Conservation (phyloP, 2,888 invertebrate genomes). For the Pterobdella sp. region DNA sequence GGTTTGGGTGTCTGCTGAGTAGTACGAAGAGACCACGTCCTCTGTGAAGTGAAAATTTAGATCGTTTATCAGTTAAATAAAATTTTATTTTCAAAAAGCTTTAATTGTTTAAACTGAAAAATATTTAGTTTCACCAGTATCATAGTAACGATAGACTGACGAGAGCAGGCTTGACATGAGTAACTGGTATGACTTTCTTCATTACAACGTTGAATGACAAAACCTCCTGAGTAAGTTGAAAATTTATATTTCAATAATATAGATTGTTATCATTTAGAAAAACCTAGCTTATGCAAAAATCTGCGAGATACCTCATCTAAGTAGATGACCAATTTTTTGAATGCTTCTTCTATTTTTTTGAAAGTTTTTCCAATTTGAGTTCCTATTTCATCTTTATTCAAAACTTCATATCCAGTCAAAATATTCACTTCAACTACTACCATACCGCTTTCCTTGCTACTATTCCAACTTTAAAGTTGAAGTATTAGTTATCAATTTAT, state of each 20-base stretch:
- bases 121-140: background rate
- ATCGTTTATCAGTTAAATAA: background rate
- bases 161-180: constrained; percentile 22
- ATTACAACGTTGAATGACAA: background rate
- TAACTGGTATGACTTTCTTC: background rate
- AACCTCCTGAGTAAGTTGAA: constrained; percentile 6
- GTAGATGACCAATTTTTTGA: constrained; percentile 9
- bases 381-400: background rate
- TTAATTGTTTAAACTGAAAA: background rate
- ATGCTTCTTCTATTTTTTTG: constrained; percentile 5
- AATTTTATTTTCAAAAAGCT: background rate
- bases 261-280: no score
- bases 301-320: constrained; percentile 28
- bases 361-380: constrained; percentile 19
- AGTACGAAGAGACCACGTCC: background rate
- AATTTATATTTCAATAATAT: background rate
- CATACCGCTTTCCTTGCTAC: constrained; percentile 15
- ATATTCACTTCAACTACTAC: constrained; percentile 15
- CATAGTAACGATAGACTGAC: constrained; percentile 26
- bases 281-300: no score
- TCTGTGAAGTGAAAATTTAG: background rate
- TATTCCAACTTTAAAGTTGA: constrained; percentile 5
- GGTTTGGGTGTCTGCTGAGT: background rate
- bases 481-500: background rate
- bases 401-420: constrained; percentile 17